phyloP scores from a whole-genome alignment of 2,888 invertebrate species.

The Oligia fasciuncula region DNA sequence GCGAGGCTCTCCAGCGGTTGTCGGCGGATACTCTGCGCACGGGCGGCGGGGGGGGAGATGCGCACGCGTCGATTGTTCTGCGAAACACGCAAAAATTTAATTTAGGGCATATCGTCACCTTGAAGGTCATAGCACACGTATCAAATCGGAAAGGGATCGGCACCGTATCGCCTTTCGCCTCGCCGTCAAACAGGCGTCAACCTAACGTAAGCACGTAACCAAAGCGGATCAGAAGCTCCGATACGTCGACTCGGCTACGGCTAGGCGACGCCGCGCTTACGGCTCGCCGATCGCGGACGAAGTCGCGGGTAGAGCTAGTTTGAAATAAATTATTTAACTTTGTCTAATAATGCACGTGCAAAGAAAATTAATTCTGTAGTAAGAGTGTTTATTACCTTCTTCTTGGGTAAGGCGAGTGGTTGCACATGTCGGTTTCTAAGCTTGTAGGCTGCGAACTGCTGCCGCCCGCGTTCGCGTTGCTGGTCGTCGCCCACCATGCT shows the following conservation, averaged over 20 bases:
- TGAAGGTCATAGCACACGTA: too few species aligned
- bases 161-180: too few species aligned
- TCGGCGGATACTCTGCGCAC: constrained; percentile 85
- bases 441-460: constrained; percentile 88
- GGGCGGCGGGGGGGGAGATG: constrained; percentile 84
- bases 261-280: too few species aligned
- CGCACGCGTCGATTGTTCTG: constrained; percentile 84
- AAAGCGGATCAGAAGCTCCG: too few species aligned
- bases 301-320: too few species aligned
- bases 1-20: constrained; percentile 83
- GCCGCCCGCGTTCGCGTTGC: constrained; percentile 80
- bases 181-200: too few species aligned
- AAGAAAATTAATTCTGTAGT: not conserved
- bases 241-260: too few species aligned
- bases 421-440: constrained; percentile 83
- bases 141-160: too few species aligned
- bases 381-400: constrained; percentile 79
- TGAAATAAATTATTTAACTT: too few species aligned
- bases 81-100: not conserved
- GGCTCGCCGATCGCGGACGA: too few species aligned
- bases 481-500: constrained; percentile 82
- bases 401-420: constrained; percentile 84
- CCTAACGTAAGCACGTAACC: too few species aligned
- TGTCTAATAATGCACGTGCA: too few species aligned
- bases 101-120: not conserved